A percentile compares a stretch with the other conserved stretches of the same genome.
phyloP scores from a whole-genome alignment of 2,888 invertebrate species.

The Heteromyza rotundicornis region DNA sequence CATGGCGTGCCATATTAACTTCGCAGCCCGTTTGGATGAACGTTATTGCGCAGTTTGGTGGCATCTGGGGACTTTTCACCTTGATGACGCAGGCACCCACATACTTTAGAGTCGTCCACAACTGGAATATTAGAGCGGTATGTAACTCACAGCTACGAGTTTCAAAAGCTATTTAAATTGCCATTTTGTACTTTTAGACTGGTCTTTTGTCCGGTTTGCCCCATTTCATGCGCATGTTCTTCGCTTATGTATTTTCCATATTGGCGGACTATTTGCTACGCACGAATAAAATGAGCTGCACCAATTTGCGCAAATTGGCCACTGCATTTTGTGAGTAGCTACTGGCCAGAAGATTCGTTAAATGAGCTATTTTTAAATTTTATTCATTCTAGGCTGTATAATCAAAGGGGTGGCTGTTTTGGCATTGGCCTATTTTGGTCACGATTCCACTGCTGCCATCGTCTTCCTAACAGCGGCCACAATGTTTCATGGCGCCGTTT shows the following conservation, averaged over 20 bases:
- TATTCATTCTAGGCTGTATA: slow-evolving; percentile 63
- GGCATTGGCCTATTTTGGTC: slow-evolving; percentile 70
- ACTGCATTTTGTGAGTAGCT: slow-evolving; percentile 65
- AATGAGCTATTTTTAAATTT: slow-evolving; percentile 25
- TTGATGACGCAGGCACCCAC: slow-evolving; percentile 74
- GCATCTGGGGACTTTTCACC: slow-evolving; percentile 74
- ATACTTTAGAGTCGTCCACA: slow-evolving; percentile 73
- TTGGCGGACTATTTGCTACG: slow-evolving; percentile 68
- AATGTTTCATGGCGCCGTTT: slow-evolving; percentile 71
- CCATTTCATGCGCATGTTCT: slow-evolving; percentile 68
- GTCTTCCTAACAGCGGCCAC: slow-evolving; percentile 69
- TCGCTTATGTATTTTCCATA: slow-evolving; percentile 67
- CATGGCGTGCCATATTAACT: slow-evolving; percentile 69
- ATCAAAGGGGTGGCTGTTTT: slow-evolving; percentile 69
- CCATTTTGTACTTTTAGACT: slow-evolving; percentile 47
- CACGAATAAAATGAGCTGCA: slow-evolving; percentile 66
- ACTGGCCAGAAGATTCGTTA: background rate
- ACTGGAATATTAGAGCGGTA: slow-evolving; percentile 73
- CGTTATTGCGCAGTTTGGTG: slow-evolving; percentile 71
- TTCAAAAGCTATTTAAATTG: background rate
- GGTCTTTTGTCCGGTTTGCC: slow-evolving; percentile 71
- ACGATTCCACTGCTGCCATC: slow-evolving; percentile 68
- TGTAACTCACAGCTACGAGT: slow-evolving; percentile 45
- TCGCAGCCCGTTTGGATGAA: slow-evolving; percentile 72
- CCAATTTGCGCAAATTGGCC: slow-evolving; percentile 71